Conservation (phyloP, 2,797 vertebrate genomes). For the Acestrorhynchus altus region DNA sequence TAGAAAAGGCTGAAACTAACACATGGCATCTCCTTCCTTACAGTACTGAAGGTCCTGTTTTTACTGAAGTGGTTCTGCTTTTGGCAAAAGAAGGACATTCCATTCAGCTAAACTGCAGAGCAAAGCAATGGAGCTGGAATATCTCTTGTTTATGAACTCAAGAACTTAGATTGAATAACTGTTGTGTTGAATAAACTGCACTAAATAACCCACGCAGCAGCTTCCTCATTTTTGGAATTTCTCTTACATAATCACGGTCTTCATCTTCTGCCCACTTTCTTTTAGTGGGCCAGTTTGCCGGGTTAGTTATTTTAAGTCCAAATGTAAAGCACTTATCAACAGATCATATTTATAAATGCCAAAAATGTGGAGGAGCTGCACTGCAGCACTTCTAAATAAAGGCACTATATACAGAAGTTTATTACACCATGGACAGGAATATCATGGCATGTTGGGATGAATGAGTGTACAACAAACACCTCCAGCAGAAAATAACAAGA, state of each 20-base stretch:
- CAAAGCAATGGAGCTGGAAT: background rate
- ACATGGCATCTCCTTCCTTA: background rate
- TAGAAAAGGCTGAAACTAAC: background rate
- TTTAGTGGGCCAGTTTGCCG: background rate
- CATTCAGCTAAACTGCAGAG: too few species aligned
- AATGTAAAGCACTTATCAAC: background rate
- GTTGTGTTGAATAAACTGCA: background rate
- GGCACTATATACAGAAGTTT: too few species aligned
- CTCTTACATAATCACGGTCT: background rate
- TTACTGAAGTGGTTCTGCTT: background rate
- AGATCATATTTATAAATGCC: background rate
- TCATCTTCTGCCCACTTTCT: background rate
- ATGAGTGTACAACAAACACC: too few species aligned
- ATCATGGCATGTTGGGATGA: too few species aligned
- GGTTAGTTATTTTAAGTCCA: background rate
- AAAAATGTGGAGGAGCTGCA: background rate
- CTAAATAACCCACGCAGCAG: too few species aligned
- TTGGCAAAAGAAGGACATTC: background rate
- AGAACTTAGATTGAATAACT: background rate
- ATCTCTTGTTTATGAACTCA: background rate
- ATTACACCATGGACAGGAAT: too few species aligned
- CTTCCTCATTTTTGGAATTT: background rate
- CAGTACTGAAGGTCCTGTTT: background rate
- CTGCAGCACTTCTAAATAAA: background rate
- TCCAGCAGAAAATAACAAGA: too few species aligned